Base-by-base conservation (phyloP, 2,113 vertebrate species). In the Anolis carolinensis region DNA sequence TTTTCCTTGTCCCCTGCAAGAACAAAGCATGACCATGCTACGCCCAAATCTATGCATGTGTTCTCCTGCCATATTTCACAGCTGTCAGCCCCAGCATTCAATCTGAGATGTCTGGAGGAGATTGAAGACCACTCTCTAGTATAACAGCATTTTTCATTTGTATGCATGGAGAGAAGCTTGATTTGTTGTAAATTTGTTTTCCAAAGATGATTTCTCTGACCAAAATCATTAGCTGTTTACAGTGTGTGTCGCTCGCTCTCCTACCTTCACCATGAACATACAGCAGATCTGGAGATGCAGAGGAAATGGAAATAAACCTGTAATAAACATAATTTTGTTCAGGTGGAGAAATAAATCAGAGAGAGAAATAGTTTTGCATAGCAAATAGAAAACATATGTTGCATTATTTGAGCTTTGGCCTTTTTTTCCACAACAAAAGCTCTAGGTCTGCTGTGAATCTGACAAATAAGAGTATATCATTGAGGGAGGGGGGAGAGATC, bases 251-350 rank as follows among this genome's bases (percentile, higher is more conserved):
- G 89, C 86, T 73, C 91, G 90, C 86, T 75, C 44, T 27, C 18
- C 82, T 1, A 18, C 5, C 90, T 82, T 59, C 14, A 18, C 55
- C 55, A 59, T 18, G 18, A 18, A 18, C 55, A 59, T 13, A 59
- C 14, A 18, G 55, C 52, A 86, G 62, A 78, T 79, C 93, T 93
- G 87, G 90, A 89, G 80, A 93, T 95, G 85, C 86, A 93, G 89
- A 80, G 94, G 85, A 94, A 96, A 95, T 94, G 95, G 88, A 96
- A 95, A 95, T 95, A 96, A 96, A 94, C 92, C 90, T 68, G 1
- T 93, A 95, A 95, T 94, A 96, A 95, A 95, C 94, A 94, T 95
- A 95, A 96, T 96, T 95, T 95, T 95, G 92, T 96, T 94, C 95
- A 96, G 93, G 94, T 95, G 94, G 92, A 83, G 90, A 91, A 70